These are phyloP conservation scores for Columbina picui DNA, from an alignment of 2,113 vertebrate species.

Conservation along the genomic window DNA sequence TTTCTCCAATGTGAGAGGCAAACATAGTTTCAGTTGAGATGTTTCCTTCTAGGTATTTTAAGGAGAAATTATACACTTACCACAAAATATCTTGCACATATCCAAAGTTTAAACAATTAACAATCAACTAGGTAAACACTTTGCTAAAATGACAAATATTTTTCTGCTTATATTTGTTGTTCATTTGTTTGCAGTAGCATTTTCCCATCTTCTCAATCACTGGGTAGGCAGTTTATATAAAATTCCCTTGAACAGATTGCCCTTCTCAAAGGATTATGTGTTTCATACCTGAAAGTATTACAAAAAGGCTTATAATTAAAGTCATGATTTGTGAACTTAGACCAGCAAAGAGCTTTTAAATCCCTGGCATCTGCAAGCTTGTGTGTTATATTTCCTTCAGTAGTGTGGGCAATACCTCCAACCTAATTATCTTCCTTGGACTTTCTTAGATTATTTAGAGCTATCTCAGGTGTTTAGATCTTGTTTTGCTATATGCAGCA, in stretches of 20 bases:
- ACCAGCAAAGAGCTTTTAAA: neutral
- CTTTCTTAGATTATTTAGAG: neutral
- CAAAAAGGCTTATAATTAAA: conserved; percentile 40
- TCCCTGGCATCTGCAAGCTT: neutral
- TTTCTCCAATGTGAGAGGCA: neutral
- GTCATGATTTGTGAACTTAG: neutral
- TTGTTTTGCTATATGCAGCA: neutral
- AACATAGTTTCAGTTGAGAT: neutral
- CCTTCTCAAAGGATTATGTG: neutral
- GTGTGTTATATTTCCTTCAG: neutral
- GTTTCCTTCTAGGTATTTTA: neutral
- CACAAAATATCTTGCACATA: neutral
- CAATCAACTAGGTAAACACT: neutral
- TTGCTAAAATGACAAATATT: neutral
- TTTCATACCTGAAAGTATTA: conserved; percentile 22
- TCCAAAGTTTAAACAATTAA: neutral
- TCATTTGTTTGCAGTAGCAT: neutral
- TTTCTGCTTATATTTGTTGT: neutral
- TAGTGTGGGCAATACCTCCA: neutral
- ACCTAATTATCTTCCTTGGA: neutral
- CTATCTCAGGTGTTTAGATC: neutral
- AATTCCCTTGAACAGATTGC: neutral
- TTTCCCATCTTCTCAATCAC: neutral
- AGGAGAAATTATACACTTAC: neutral
- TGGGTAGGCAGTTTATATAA: neutral